Percentiles rank a stretch among this genome's conserved stretches.
Conservation (phyloP, 2,888 invertebrate species). For the Oxyteleia sp. region DNA sequence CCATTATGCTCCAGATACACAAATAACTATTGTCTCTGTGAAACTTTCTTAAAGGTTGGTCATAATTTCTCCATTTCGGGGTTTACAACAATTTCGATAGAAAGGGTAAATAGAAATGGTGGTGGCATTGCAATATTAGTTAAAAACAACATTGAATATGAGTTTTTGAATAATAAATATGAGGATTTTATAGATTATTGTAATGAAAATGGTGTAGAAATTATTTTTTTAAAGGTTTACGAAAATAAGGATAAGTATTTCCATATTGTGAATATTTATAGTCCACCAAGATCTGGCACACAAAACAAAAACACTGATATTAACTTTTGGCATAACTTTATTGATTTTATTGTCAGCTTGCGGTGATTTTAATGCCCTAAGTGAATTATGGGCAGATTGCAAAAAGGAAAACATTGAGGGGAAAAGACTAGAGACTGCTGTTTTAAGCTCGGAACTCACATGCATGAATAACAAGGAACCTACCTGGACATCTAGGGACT, state of each 20-base stretch:
- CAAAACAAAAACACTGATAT: not conserved
- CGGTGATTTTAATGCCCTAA: slow-evolving; percentile 36
- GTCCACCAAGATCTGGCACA: slow-evolving; percentile 21
- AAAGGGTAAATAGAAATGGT: not conserved
- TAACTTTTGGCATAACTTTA: slow-evolving; percentile 30
- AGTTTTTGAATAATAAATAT: slow-evolving; percentile 2
- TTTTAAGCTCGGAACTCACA: not conserved
- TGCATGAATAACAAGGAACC: not conserved
- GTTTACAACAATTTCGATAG: not conserved
- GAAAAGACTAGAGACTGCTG: not conserved
- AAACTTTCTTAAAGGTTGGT: slow-evolving; percentile 10
- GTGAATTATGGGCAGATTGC: not conserved
- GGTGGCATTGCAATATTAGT: slow-evolving; percentile 1
- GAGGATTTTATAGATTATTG: not conserved
- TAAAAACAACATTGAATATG: slow-evolving; percentile 9
- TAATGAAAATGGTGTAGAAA: not conserved
- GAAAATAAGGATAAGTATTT: not conserved
- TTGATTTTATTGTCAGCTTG: not conserved
- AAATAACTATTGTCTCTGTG: slow-evolving; percentile 6
- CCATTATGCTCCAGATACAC: no score
- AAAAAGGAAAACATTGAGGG: slow-evolving; percentile 15
- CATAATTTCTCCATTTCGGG: not conserved
- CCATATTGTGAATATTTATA: not conserved
- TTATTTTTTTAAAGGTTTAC: not conserved
- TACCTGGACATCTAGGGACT: slow-evolving; percentile 15